Evolutionary conservation across 2,888 invertebrate genomes (phyloP).

Genomic region (Endomychus coccineus): DNA sequence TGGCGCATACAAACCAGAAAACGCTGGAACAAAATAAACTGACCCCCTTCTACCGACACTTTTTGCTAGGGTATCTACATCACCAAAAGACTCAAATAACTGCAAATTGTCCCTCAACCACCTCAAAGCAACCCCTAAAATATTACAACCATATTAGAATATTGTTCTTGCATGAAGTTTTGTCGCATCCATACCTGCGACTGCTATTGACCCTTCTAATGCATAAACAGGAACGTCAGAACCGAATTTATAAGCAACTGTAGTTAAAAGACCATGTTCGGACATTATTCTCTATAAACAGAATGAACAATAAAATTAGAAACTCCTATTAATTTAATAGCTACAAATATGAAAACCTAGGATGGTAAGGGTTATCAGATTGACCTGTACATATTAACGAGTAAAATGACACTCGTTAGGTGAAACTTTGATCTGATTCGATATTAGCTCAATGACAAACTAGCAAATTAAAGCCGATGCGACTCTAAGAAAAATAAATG

Average conservation of each 20-base stretch:
- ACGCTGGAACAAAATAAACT: conserved; percentile 95
- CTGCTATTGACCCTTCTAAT: conserved; percentile 84
- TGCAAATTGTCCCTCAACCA: conserved; percentile 87
- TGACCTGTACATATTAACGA: too few relatives aligned
- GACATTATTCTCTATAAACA: conserved; percentile 71
- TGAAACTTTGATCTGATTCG: too few relatives aligned
- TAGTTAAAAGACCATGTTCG: conserved; percentile 79
- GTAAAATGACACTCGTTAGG: too few relatives aligned
- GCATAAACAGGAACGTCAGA: conserved; percentile 72
- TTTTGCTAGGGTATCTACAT: conserved; percentile 60
- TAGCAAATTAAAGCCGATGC: too few relatives aligned
- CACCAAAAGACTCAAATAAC: conserved; percentile 59
- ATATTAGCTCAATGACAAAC: too few relatives aligned
- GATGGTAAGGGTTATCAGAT: too few relatives aligned
- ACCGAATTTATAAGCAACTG: conserved; percentile 86
- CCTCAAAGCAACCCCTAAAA: conserved; percentile 66
- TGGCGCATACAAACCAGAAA: conserved; percentile 92
- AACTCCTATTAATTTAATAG: too few relatives aligned
- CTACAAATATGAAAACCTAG: too few relatives aligned
- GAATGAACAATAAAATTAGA: conserved; percentile 9
- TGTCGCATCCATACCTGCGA: conserved; percentile 62
- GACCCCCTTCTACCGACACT: conserved; percentile 60
- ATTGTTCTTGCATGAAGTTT: too few relatives aligned
- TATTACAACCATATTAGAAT: too few relatives aligned
- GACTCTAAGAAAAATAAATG: too few relatives aligned